phyloP scores from a whole-genome alignment of 2,888 invertebrate species.

The Lasioglossum zephyrum region DNA sequence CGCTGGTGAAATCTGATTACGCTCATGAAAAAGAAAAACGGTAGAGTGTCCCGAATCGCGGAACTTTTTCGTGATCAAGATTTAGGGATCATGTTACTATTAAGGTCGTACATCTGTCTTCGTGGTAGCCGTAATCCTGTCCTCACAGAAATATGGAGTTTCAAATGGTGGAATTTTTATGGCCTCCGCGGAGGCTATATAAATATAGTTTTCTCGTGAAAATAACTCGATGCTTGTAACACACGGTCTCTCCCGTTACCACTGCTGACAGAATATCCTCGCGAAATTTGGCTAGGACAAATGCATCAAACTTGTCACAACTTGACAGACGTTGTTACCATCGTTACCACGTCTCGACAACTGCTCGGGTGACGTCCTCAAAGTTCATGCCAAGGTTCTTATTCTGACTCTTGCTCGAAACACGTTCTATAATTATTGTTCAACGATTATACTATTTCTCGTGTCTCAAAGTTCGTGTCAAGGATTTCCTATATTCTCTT shows the following conservation, averaged over 20 bases:
- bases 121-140: not conserved
- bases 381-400: not conserved
- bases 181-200: not conserved
- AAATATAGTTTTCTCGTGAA: not conserved
- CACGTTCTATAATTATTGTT: not conserved
- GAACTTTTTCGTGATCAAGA: slow-evolving; percentile 15
- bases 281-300: not conserved
- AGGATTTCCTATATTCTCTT: not conserved
- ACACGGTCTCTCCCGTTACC: not conserved
- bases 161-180: slow-evolving; percentile 7
- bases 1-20: slow-evolving; percentile 10
- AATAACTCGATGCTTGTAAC: slow-evolving; percentile 1
- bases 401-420: not conserved
- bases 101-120: slow-evolving; percentile 7
- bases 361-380: not conserved
- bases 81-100: slow-evolving; percentile 17
- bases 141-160: not conserved
- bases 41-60: slow-evolving; percentile 5
- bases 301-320: slow-evolving; percentile 3
- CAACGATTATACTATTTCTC: not conserved
- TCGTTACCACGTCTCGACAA: not conserved
- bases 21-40: not conserved
- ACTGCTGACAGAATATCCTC: not conserved
- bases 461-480: not conserved
- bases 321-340: not conserved